Percentiles rank a stretch among this genome's conserved stretches.
phyloP scores from a whole-genome alignment of 2,797 vertebrate species.

The Limnodromus scolopaceus region DNA sequence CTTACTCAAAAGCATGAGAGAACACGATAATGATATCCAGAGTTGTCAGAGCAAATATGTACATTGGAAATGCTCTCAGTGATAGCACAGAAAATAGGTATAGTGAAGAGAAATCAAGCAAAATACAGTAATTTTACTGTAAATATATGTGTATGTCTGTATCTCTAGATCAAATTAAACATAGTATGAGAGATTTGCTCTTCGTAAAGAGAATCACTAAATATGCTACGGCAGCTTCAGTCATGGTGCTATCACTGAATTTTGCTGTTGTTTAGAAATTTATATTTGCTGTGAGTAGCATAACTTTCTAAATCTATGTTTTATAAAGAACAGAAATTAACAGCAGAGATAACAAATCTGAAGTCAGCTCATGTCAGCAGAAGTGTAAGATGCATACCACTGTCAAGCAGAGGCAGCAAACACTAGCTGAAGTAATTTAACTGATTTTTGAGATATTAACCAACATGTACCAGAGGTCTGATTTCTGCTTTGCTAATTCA shows the following conservation, averaged over 20 bases:
- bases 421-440: not conserved
- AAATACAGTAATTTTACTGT: not conserved
- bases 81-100: not conserved
- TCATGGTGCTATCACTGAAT: not conserved
- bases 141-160: not conserved
- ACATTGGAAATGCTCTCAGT: not conserved
- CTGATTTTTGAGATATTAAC: not conserved
- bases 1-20: not conserved
- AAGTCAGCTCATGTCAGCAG: not conserved
- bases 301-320: not conserved
- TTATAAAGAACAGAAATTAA: not conserved
- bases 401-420: not conserved
- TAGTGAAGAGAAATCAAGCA: not conserved
- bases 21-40: not conserved
- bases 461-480: not conserved
- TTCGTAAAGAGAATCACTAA: not conserved
- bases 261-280: not conserved
- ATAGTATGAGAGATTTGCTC: not conserved
- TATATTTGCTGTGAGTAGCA: constrained; percentile 35
- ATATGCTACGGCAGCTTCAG: not conserved
- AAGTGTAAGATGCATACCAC: not conserved
- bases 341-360: not conserved
- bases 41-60: not conserved
- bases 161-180: not conserved
- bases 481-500: not conserved